These are phyloP conservation scores for Spinibarbus caldwelli DNA, from an alignment of 2,797 vertebrate species.

Conservation along the genomic window DNA sequence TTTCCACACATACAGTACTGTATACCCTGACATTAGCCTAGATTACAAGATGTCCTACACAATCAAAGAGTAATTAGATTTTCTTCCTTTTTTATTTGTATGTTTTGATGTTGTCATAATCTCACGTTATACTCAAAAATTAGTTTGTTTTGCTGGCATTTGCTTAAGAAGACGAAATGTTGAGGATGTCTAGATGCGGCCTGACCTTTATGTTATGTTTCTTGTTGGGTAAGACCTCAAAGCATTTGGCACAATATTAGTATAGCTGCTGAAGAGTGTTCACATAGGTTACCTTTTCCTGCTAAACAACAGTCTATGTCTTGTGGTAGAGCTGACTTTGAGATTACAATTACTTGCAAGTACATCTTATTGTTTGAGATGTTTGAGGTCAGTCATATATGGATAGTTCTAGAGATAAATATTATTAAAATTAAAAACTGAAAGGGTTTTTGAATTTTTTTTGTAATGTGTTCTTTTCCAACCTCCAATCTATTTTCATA, in stretches of 20 bases:
- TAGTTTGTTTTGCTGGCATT: slow-evolving; percentile 29
- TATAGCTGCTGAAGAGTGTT: slow-evolving; percentile 21
- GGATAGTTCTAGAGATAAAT: not conserved
- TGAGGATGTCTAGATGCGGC: slow-evolving; percentile 63
- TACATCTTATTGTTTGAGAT: slow-evolving; percentile 14
- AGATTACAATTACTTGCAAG: slow-evolving; percentile 24
- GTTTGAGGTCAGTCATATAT: not conserved
- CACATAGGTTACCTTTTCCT: slow-evolving; percentile 43
- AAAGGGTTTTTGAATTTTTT: not conserved
- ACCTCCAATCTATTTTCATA: not conserved
- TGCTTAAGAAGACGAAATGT: slow-evolving; percentile 41
- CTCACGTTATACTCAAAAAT: not conserved
- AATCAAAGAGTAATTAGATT: not conserved
- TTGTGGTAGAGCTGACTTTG: slow-evolving; percentile 30
- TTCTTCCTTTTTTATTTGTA: not conserved
- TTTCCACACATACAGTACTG: not conserved
- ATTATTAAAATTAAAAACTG: not conserved
- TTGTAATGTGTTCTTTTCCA: not conserved
- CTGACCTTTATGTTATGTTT: slow-evolving; percentile 76
- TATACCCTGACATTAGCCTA: not conserved
- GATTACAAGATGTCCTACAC: not conserved
- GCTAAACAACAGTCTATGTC: slow-evolving; percentile 28
- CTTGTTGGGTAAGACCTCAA: slow-evolving; percentile 53
- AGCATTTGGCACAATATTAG: slow-evolving; percentile 47
- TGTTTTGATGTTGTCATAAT: slow-evolving; percentile 12